Evolutionary conservation across 2,113 vertebrate species (phyloP).

Genomic region (Telmatochromis sp.): DNA sequence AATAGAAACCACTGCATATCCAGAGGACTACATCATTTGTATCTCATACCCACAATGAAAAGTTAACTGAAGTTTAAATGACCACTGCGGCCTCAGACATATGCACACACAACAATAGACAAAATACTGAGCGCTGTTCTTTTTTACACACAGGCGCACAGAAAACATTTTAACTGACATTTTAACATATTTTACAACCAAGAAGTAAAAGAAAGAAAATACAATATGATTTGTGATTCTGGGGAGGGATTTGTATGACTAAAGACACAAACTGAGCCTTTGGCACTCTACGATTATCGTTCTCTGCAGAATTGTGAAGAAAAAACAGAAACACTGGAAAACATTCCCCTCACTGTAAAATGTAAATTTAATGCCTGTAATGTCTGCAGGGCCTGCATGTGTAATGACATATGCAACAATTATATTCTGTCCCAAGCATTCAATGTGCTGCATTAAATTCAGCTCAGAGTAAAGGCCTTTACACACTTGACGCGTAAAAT

Average conservation of each 20-base stretch:
- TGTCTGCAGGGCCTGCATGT: neutral
- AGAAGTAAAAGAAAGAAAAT: neutral
- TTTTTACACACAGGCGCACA: neutral
- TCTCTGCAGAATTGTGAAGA: neutral
- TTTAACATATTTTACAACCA: neutral
- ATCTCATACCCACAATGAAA: neutral
- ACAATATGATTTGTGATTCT: neutral
- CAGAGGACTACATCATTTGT: conserved; percentile 21
- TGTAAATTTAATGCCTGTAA: neutral
- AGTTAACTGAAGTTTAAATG: neutral
- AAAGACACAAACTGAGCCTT: neutral
- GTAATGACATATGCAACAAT: neutral
- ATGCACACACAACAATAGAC: neutral
- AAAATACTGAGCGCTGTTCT: neutral
- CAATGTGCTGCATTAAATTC: neutral
- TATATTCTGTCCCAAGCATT: neutral
- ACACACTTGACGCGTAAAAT: neutral
- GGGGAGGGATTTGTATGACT: neutral
- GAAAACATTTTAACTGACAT: neutral
- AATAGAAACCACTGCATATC: conserved; percentile 40
- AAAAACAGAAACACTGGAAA: neutral
- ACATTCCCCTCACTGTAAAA: neutral
- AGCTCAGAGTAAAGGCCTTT: neutral
- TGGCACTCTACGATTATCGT: neutral
- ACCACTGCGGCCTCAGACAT: neutral